Conservation (phyloP, 2,888 invertebrate species). For the Merodon equestris region DNA sequence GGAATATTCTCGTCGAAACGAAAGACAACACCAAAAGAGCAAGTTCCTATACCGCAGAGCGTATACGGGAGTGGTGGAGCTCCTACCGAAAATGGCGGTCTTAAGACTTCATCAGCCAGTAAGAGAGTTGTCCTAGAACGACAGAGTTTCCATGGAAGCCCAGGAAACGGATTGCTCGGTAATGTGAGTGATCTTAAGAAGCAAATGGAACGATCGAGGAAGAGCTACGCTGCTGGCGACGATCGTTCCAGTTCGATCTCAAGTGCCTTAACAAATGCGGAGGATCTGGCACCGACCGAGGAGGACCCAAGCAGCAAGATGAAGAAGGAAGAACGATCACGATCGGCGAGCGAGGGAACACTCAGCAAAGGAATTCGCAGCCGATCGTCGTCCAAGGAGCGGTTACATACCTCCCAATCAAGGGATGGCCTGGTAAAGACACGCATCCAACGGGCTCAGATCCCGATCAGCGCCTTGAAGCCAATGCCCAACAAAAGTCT, state of each 20-base stretch:
- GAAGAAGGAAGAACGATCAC: slow-evolving; percentile 48
- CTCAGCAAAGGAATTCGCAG: slow-evolving; percentile 53
- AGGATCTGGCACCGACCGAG: slow-evolving; percentile 66
- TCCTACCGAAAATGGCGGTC: slow-evolving; percentile 67
- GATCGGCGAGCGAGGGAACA: slow-evolving; percentile 49
- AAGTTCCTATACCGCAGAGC: slow-evolving; percentile 71
- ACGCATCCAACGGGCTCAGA: slow-evolving; percentile 69
- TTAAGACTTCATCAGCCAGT: slow-evolving; percentile 70
- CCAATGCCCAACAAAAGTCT: slow-evolving; percentile 66
- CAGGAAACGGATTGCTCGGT: slow-evolving; percentile 68
- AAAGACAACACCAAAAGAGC: slow-evolving; percentile 76
- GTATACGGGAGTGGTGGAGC: slow-evolving; percentile 69
- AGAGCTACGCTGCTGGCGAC: slow-evolving; percentile 72
- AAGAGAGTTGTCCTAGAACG: slow-evolving; percentile 76
- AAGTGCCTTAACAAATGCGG: slow-evolving; percentile 74
- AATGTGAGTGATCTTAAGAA: slow-evolving; percentile 71
- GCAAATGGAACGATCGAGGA: slow-evolving; percentile 71
- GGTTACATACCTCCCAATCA: slow-evolving; percentile 67
- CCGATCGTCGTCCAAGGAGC: slow-evolving; percentile 70
- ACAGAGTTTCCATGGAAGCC: slow-evolving; percentile 73
- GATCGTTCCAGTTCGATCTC: slow-evolving; percentile 74
- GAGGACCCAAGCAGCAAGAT: slow-evolving; percentile 7
- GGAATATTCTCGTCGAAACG: slow-evolving; percentile 76
- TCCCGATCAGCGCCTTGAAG: slow-evolving; percentile 63
- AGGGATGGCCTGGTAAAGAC: slow-evolving; percentile 57